Evolutionary conservation across 2,797 vertebrate genomes (phyloP), one percentile per base, ranked within the genome.

Genomic region (Phalloptychus januarius): DNA sequence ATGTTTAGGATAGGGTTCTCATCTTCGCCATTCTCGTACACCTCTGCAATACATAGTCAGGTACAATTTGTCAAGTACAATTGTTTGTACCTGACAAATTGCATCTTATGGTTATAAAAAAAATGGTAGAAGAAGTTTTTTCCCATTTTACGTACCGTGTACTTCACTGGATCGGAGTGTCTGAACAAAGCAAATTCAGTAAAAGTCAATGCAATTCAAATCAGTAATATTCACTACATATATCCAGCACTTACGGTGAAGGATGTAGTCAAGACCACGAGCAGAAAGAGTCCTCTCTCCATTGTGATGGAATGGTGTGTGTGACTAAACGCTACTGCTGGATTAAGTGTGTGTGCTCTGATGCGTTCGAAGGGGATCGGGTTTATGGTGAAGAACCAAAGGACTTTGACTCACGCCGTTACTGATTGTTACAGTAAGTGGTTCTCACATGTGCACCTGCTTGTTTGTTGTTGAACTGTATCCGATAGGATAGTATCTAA

Each of bases 1-100:
- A 75, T 75, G 81, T 96, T 96, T 16, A 92, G 79, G 69, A 94
- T 81, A 4, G 95, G 93, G 58, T 96, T 94, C 54, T 91, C 89
- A 85, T 94, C 91, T 72, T 94, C 90, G 0, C 92, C 90, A 54
- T 95, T 91, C 79, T 90, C 79, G 70, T 90, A 93, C 0, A 95
- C 92, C 87, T 95, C 95, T 96, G 89, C 3, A 87, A 90, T 67
- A 72, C 18, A 84, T 7, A 80, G n/a, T n/a, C n/a, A n/a, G n/a
- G n/a, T n/a, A n/a, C n/a, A n/a, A n/a, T n/a, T n/a, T n/a, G n/a
- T n/a, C n/a, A n/a, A n/a, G n/a, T n/a, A n/a, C n/a, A n/a, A n/a
- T n/a, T n/a, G 36, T 86, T 25, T 42, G 11, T 42, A n/a, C 11
- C 25, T n/a, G n/a, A 13, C 8, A 44, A 42, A 28, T 70, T 54